These are phyloP conservation scores for Troides helena DNA, from an alignment of 2,888 invertebrate species.

Conservation along the genomic window DNA sequence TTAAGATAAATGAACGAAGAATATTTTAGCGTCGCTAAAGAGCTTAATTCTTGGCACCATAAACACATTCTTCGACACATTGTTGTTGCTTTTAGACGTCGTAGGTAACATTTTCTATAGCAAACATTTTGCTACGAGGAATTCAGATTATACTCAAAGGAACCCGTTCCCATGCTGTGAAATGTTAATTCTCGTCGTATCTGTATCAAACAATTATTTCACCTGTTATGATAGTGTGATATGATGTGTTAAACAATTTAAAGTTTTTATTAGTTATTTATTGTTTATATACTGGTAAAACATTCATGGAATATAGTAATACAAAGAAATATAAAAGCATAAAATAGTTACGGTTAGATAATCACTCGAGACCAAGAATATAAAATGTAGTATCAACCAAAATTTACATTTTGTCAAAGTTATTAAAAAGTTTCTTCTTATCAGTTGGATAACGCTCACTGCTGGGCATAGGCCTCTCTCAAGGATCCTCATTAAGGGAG, in stretches of 20 bases:
- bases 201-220: slow-evolving; percentile 60
- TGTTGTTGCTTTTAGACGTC: slow-evolving; percentile 67
- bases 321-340: no score
- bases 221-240: slow-evolving; percentile 36
- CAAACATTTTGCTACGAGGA: slow-evolving; percentile 65
- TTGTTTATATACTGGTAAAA: no score
- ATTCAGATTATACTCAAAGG: slow-evolving; percentile 62
- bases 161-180: slow-evolving; percentile 58
- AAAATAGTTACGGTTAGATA: no score
- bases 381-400: no score
- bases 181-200: slow-evolving; percentile 48
- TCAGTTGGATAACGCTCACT: no score
- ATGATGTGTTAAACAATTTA: no score
- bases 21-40: slow-evolving; percentile 48
- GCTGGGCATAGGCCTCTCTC: no score
- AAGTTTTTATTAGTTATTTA: no score
- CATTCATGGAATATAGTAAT: no score
- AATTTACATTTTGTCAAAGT: no score
- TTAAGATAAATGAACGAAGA: slow-evolving; percentile 28
- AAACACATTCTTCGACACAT: slow-evolving; percentile 79
- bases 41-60: slow-evolving; percentile 75
- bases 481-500: no score
- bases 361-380: no score
- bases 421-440: neutral
- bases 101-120: slow-evolving; percentile 57